A percentile compares a stretch with the other conserved stretches of the same genome.
phyloP scores from a whole-genome alignment of 2,113 vertebrate genomes.

The Laticauda laticaudata region DNA sequence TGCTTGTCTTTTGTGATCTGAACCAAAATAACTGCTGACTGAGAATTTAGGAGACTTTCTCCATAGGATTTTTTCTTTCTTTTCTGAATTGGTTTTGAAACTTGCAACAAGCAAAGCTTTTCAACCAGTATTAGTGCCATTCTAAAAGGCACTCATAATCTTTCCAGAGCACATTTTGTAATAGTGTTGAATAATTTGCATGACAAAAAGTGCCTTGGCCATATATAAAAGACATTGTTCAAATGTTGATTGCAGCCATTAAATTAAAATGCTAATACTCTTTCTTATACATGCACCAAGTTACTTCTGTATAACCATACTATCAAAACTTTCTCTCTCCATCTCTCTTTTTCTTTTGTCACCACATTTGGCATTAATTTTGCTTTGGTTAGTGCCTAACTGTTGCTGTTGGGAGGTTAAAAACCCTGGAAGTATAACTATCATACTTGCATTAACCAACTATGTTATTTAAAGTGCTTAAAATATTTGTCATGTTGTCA shows the following conservation, averaged over 20 bases:
- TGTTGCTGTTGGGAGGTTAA: constrained; percentile 23
- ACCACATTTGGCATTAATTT: constrained; percentile 18
- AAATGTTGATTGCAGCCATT: constrained; percentile 36
- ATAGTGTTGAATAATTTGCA: constrained; percentile 53
- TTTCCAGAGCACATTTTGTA: constrained; percentile 56
- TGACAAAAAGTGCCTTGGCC: constrained; percentile 47
- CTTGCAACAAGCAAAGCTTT: constrained; percentile 25
- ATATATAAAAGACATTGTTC: constrained; percentile 38
- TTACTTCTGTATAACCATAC: not conserved
- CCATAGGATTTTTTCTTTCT: not conserved
- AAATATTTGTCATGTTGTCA: not conserved
- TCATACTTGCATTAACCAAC: not conserved
- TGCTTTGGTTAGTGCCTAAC: constrained; percentile 44
- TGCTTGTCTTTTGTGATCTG: not conserved
- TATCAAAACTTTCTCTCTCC: not conserved
- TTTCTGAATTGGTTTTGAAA: constrained; percentile 29
- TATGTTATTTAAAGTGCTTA: not conserved
- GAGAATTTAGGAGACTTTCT: constrained; percentile 23
- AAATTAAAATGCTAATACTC: constrained; percentile 35
- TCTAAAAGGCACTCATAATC: constrained; percentile 43
- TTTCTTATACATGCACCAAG: not conserved
- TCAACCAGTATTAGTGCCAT: constrained; percentile 34
- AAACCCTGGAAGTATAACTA: constrained; percentile 10
- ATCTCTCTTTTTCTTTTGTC: not conserved
- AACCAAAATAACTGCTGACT: not conserved